These are phyloP conservation scores for Galerucella nymphaeae DNA, from an alignment of 2,888 invertebrate genomes.

Conservation along the genomic window DNA sequence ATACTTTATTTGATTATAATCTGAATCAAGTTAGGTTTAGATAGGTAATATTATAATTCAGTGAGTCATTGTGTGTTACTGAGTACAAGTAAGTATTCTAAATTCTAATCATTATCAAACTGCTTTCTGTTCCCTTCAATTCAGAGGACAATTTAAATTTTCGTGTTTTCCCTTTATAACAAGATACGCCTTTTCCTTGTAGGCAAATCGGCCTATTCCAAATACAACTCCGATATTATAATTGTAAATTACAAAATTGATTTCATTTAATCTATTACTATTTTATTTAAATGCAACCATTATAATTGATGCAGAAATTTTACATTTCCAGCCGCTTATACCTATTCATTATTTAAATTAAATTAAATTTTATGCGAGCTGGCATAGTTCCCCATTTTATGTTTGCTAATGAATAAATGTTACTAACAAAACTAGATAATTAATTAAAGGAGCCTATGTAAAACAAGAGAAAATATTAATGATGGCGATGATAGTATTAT, in stretches of 20 bases:
- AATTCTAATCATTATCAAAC: conserved; percentile 26
- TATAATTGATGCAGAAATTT: conserved; percentile 42
- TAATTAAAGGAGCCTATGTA: conserved; percentile 18
- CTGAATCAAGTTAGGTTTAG: background rate
- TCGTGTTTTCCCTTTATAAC: conserved; percentile 54
- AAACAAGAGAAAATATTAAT: conserved; percentile 25
- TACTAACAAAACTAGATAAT: conserved; percentile 11
- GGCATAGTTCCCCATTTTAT: conserved; percentile 22
- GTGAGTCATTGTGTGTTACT: background rate
- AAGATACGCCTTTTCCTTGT: conserved; percentile 57
- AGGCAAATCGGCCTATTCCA: conserved; percentile 48
- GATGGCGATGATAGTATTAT: background rate
- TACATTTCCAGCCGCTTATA: conserved; percentile 38
- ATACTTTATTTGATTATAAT: too few species aligned
- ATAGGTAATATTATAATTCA: background rate
- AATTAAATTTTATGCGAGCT: conserved; percentile 31
- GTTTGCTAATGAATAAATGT: conserved; percentile 2
- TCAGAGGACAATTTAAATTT: conserved; percentile 53
- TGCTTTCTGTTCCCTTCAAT: conserved; percentile 41
- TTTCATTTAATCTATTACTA: conserved; percentile 46
- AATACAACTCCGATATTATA: conserved; percentile 51
- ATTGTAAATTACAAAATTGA: conserved; percentile 54
- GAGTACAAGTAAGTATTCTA: conserved; percentile 18
- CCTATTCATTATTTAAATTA: conserved; percentile 40
- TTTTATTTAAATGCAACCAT: conserved; percentile 41